phyloP scores from a whole-genome alignment of 2,888 invertebrate genomes.

The Drosophila prolongata region DNA sequence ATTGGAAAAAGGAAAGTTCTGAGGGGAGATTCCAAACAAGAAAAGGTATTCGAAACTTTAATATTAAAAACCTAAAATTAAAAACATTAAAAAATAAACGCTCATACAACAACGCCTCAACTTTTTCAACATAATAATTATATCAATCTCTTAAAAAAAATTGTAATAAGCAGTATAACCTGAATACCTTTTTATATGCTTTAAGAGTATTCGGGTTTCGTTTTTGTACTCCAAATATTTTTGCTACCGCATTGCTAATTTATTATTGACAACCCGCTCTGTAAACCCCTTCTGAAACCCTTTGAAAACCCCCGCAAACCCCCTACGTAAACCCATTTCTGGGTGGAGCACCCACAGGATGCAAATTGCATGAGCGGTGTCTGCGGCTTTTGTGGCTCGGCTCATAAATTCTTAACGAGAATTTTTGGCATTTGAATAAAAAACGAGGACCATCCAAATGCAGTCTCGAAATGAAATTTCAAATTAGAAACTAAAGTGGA shows the following conservation, averaged over 20 bases:
- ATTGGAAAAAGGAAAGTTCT: too few species aligned
- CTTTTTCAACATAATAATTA: too few species aligned
- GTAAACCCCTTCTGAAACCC: background rate
- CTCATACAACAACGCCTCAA: too few species aligned
- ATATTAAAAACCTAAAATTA: too few species aligned
- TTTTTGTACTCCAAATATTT: conserved; percentile 26
- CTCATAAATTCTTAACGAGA: conserved; percentile 70
- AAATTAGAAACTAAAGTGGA: conserved; percentile 60
- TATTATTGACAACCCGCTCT: conserved; percentile 59
- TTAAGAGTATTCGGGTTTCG: background rate
- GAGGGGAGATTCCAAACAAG: too few species aligned
- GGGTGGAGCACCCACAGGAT: conserved; percentile 46
- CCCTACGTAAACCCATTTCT: conserved; percentile 1
- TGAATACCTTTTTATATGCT: too few species aligned
- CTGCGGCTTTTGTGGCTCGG: conserved; percentile 64
- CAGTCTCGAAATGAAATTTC: conserved; percentile 47
- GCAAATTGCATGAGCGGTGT: conserved; percentile 70
- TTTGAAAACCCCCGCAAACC: background rate
- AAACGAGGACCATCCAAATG: conserved; percentile 12
- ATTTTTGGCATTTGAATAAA: conserved; percentile 53
- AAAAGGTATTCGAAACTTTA: too few species aligned
- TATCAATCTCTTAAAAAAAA: too few species aligned
- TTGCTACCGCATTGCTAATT: conserved; percentile 65
- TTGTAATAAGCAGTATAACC: too few species aligned
- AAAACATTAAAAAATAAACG: too few species aligned